Base-by-base conservation (phyloP, 2,888 invertebrate species). In the Resseliella maxima region DNA sequence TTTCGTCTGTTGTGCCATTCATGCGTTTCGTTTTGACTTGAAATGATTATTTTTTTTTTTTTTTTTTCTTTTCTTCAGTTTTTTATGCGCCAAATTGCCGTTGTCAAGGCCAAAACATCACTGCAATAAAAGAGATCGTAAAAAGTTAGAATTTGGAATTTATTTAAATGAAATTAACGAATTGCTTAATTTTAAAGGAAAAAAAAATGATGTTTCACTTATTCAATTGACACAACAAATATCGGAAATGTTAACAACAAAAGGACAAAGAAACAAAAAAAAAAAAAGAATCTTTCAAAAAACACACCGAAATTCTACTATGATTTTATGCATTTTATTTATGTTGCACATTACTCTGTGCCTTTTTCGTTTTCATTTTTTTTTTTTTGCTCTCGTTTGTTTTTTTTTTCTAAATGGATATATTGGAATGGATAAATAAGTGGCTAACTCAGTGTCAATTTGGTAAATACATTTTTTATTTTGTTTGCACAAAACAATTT, bases 1-100 rank as follows among this genome's bases (percentile, higher is more conserved):
- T 72, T 72, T 31, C 72, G 31, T 21, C 15, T 72, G 72, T 21
- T 72, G 72, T 72, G 31, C 72, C 72, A 72, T 72, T 72, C 72
- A 72, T 21, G 31, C 31, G 15, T 18, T 72, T 35, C 72, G 12
- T 31, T 72, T 72, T 24, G 0, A 72, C 31, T n/a, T 5, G 31
- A 27, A 59, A 24, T 24, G 5, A 59, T n/a, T n/a, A 24, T 3
- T 2, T 59, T 50, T 50, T 50, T 10, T 50, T 50, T 50, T 21
- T 50, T 5, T 41, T 41, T 41, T 12, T 41, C 8, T 6, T 50
- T 50, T 18, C 15, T 6, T 8, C 18, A 18, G 46, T 50, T 41
- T 41, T 41, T 5, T 41, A 41, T 41, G 6, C 12, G 12, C 41
- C 59, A 59, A 27, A n/a, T n/a, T n/a, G n/a, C 59, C 31, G 15